These are phyloP conservation scores for Agapornis roseicollis DNA, from an alignment of 2,113 vertebrate genomes.

Conservation along the genomic window DNA sequence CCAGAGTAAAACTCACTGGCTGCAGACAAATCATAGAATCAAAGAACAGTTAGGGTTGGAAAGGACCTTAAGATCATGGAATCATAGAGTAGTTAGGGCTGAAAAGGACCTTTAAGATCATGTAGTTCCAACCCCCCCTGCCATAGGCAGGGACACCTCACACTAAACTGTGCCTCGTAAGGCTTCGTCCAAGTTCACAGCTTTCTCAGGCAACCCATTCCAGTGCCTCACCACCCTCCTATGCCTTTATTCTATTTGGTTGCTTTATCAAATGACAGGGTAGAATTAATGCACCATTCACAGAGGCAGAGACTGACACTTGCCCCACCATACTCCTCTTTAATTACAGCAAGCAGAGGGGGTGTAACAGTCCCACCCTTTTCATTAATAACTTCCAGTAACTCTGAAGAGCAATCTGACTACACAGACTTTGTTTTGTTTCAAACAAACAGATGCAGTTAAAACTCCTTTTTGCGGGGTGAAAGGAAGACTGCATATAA, in stretches of 20 bases:
- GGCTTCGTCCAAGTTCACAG: too few species aligned
- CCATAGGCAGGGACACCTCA: too few species aligned
- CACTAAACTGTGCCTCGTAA: too few species aligned
- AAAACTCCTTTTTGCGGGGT: not conserved
- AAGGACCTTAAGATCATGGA: too few species aligned
- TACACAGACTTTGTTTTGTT: not conserved
- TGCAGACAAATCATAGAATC: not conserved
- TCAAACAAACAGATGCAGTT: not conserved
- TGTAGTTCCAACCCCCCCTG: too few species aligned
- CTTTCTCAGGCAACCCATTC: too few species aligned
- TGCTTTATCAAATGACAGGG: not conserved
- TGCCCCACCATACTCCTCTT: not conserved
- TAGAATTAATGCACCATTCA: not conserved
- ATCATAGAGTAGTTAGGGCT: too few species aligned
- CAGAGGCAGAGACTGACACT: not conserved
- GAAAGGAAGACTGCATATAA: not conserved
- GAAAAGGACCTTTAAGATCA: too few species aligned
- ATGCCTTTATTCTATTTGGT: not conserved
- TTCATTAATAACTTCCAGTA: not conserved
- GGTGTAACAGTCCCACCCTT: not conserved
- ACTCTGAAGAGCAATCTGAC: not conserved
- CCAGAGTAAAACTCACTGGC: not conserved
- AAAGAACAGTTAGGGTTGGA: too few species aligned
- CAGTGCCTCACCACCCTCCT: not conserved
- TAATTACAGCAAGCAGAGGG: not conserved